Percentiles rank a stretch among this genome's conserved stretches.
Conservation (phyloP, 2,797 vertebrate species). For the Psittacula echo region DNA sequence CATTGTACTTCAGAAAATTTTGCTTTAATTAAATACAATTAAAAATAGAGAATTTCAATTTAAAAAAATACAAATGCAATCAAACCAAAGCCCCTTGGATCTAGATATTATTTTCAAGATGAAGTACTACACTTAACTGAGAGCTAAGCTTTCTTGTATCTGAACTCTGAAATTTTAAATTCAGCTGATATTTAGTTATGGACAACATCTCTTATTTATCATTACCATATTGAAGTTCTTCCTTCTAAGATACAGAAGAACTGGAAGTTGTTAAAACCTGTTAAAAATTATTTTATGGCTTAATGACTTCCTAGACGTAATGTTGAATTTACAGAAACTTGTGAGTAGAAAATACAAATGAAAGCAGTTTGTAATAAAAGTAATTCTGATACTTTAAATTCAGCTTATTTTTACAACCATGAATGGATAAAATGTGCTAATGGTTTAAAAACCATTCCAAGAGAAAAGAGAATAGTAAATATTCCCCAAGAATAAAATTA, state of each 20-base stretch:
- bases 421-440: background rate
- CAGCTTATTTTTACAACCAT: background rate
- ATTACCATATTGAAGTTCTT: background rate
- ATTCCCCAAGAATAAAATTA: background rate
- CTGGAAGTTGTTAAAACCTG: background rate
- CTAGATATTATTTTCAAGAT: background rate
- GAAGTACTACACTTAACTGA: background rate
- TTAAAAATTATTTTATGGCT: background rate
- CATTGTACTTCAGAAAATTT: background rate
- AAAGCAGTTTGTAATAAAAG: background rate
- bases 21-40: background rate
- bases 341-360: background rate
- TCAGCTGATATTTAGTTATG: background rate
- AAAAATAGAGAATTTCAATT: background rate
- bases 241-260: background rate
- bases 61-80: background rate
- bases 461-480: background rate
- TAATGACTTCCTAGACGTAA: background rate
- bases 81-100: fast-evolving
- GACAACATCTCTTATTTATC: background rate
- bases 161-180: background rate
- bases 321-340: background rate
- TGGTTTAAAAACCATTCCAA: background rate
- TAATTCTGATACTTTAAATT: background rate
- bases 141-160: background rate